Conservation (phyloP, 2,888 invertebrate species). For the Microdon myrmicae region DNA sequence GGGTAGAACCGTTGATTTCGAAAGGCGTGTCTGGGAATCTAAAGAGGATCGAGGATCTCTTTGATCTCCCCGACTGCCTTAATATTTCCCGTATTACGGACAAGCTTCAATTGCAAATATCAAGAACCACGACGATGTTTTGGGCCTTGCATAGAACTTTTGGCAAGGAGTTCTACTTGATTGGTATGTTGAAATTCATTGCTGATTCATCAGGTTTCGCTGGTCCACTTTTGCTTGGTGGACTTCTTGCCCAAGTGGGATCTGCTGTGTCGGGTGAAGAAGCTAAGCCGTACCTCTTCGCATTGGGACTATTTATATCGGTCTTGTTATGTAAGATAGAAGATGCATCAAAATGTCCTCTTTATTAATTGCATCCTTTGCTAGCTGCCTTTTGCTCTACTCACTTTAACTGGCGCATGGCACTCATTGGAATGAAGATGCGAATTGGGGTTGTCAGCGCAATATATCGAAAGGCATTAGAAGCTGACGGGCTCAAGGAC, state of each 20-base stretch:
- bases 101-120: conserved; percentile 62
- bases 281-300: conserved; percentile 73
- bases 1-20: conserved; percentile 86
- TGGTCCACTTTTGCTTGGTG: conserved; percentile 88
- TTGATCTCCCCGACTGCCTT: conserved; percentile 74
- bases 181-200: conserved; percentile 84
- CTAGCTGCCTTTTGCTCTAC: conserved; percentile 80
- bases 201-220: conserved; percentile 88
- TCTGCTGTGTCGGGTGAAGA: conserved; percentile 79
- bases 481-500: conserved; percentile 66
- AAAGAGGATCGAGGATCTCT: conserved; percentile 81
- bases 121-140: conserved; percentile 69
- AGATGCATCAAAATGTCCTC: conserved; percentile 53
- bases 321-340: conserved; percentile 77
- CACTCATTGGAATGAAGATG: conserved; percentile 86
- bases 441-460: conserved; percentile 85
- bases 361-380: neutral
- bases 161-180: conserved; percentile 83
- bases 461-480: conserved; percentile 74
- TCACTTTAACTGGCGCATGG: conserved; percentile 91
- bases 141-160: conserved; percentile 80
- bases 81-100: conserved; percentile 62
- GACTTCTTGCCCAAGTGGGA: conserved; percentile 73
- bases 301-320: conserved; percentile 73
- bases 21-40: conserved; percentile 82